Percentiles rank a stretch among this genome's conserved stretches.
phyloP scores from a whole-genome alignment of 2,797 vertebrate genomes.

The Acanthornis magna region DNA sequence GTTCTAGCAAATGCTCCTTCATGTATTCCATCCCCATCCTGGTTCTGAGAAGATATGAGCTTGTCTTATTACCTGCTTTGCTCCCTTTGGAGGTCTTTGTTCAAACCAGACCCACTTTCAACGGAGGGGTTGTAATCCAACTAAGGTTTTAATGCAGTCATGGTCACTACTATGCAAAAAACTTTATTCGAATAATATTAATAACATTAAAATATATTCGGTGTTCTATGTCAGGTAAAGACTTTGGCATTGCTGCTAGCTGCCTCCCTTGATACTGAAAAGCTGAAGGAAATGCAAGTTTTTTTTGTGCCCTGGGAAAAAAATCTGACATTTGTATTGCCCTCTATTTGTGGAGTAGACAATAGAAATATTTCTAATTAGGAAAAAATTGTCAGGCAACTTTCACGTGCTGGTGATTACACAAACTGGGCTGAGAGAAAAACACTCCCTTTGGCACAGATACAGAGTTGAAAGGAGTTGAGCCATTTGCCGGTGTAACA shows the following conservation, averaged over 20 bases:
- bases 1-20: neutral
- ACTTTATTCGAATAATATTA: neutral
- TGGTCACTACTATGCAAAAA: neutral
- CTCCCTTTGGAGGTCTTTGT: neutral
- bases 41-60: neutral
- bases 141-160: neutral
- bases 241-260: neutral
- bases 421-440: neutral
- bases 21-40: accelerated
- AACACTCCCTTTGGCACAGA: neutral
- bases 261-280: neutral
- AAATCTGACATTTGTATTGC: neutral
- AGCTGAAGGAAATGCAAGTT: neutral
- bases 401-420: accelerated
- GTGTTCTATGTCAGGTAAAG: neutral
- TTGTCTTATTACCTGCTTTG: neutral
- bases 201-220: neutral
- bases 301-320: neutral
- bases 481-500: neutral
- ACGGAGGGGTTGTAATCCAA: neutral
- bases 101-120: neutral
- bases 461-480: neutral
- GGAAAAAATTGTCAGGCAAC: neutral
- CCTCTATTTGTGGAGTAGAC: neutral
- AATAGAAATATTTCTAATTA: neutral